phyloP scores from a whole-genome alignment of 2,113 vertebrate species.

The Asarcornis scutulata region DNA sequence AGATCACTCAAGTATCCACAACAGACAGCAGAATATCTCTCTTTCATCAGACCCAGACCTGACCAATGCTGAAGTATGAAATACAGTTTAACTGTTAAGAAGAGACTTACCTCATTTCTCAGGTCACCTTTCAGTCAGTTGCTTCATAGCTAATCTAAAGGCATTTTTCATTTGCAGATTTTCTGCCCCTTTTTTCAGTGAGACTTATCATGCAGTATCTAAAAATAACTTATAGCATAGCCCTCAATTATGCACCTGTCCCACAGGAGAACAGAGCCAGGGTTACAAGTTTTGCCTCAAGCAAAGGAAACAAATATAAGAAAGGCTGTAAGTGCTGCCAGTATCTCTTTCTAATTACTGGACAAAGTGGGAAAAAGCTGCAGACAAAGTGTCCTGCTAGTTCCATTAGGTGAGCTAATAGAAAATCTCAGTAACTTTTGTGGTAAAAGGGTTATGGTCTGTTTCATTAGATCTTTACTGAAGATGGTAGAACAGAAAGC shows the following conservation, averaged over 20 bases:
- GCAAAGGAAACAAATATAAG: conserved; percentile 4
- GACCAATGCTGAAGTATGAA: not conserved
- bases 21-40: not conserved
- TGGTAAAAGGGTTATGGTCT: not conserved
- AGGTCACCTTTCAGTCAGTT: not conserved
- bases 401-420: conserved; percentile 9
- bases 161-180: not conserved
- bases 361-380: not conserved
- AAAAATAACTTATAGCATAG: not conserved
- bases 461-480: not conserved
- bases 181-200: not conserved
- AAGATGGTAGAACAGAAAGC: not conserved
- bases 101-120: not conserved
- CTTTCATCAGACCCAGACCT: not conserved
- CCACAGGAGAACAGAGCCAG: not conserved
- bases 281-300: conserved; percentile 11
- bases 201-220: not conserved
- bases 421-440: not conserved
- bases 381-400: conserved; percentile 3
- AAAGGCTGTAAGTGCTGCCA: conserved; percentile 2
- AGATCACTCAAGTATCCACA: not conserved
- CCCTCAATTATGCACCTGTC: not conserved
- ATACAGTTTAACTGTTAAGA: not conserved
- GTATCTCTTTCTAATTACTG: not conserved
- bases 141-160: not conserved